Evolutionary conservation across 1,140 invertebrate species (phyloP).

Genomic region (Maconellicoccus hirsutus): DNA sequence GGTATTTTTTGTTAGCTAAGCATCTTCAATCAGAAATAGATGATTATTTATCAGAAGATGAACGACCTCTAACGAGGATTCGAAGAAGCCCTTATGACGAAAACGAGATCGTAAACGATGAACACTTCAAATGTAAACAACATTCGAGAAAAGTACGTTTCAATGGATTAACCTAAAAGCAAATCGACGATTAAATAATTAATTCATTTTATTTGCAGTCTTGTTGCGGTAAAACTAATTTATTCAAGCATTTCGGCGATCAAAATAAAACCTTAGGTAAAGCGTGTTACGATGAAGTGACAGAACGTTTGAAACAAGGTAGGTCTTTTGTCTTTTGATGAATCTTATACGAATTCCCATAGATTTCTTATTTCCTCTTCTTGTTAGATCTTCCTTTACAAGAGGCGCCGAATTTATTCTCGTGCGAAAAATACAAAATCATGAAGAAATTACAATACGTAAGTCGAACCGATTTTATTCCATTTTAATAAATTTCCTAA

Average conservation of each 20-base stretch:
- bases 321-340: no score
- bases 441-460: conserved; percentile 19
- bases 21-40: not conserved
- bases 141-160: conserved; percentile 23
- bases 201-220: conserved; percentile 24
- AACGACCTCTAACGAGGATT: not conserved
- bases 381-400: not conserved
- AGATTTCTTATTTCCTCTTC: not conserved
- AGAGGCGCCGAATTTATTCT: not conserved
- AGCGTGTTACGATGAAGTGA: conserved; percentile 25
- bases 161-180: no score
- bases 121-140: conserved; percentile 25
- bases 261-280: conserved; percentile 26
- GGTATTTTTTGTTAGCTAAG: not conserved
- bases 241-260: conserved; percentile 26
- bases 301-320: conserved; percentile 24
- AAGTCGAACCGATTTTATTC: not conserved
- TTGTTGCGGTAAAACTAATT: conserved; percentile 26
- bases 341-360: not conserved
- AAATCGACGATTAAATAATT: not conserved
- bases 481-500: no score
- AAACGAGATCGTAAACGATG: conserved; percentile 17
- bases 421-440: conserved; percentile 12
- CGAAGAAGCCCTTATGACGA: not conserved
- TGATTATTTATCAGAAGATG: not conserved